These are phyloP conservation scores for Heterochromis multidens DNA, from an alignment of 2,113 vertebrate genomes.

Conservation along the genomic window DNA sequence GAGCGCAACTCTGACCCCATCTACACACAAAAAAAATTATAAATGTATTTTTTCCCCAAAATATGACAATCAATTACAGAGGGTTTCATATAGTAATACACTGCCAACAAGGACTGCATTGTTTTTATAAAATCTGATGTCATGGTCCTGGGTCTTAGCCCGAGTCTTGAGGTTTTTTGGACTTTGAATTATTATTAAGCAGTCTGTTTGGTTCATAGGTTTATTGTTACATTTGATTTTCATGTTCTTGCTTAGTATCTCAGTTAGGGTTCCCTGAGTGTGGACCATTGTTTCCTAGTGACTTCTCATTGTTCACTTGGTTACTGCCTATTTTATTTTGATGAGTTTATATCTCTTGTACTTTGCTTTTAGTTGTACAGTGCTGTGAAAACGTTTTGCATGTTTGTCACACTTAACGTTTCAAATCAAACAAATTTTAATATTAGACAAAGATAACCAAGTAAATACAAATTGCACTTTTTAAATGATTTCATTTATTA, in stretches of 20 bases:
- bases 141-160: no score
- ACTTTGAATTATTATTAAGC: not conserved
- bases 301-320: not conserved
- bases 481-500: not conserved
- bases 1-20: slow-evolving; percentile 61
- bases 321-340: not conserved
- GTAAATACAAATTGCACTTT: no score
- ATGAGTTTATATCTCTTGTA: not conserved
- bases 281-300: not conserved
- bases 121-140: not conserved
- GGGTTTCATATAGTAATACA: not conserved
- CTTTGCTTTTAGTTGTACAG: not conserved
- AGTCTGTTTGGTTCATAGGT: no score
- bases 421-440: not conserved
- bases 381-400: not conserved
- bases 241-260: not conserved
- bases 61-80: no score
- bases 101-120: not conserved
- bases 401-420: not conserved
- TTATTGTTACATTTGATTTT: not conserved
- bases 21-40: slow-evolving; percentile 49
- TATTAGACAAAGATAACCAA: not conserved
- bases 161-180: not conserved
- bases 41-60: no score
- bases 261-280: not conserved